Conservation (phyloP, 2,113 vertebrate species). For the Tyrannus savana region DNA sequence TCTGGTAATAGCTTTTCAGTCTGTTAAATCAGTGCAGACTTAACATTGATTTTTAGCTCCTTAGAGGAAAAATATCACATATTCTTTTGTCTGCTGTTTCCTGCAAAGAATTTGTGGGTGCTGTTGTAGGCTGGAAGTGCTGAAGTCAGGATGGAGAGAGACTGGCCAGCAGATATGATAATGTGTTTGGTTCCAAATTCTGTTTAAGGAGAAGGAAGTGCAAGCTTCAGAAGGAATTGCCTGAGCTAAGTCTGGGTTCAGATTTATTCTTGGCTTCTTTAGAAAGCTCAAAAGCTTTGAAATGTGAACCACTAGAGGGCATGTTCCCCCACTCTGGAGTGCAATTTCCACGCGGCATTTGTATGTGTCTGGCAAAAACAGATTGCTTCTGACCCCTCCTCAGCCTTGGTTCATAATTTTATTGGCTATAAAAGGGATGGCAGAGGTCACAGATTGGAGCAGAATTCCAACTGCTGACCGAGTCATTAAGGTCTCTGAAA, state of each 20-base stretch:
- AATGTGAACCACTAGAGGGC: constrained; percentile 36
- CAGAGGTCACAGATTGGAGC: not conserved
- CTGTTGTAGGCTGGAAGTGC: not conserved
- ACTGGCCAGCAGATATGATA: not conserved
- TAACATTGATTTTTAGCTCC: constrained; percentile 8
- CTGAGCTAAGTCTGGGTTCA: not conserved
- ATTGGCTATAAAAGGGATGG: not conserved
- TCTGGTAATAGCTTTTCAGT: not conserved
- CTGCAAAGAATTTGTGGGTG: not conserved
- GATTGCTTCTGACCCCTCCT: not conserved
- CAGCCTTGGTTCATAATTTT: not conserved
- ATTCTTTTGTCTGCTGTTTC: not conserved
- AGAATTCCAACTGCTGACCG: not conserved
- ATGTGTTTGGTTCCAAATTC: not conserved
- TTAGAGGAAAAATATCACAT: not conserved
- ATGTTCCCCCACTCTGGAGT: not conserved
- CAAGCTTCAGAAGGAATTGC: not conserved
- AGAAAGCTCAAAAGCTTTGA: not conserved
- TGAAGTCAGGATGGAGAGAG: not conserved
- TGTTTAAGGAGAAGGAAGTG: not conserved
- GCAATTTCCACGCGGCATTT: not conserved
- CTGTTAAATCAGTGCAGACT: not conserved
- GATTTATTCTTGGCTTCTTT: not conserved
- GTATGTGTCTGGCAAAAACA: not conserved
- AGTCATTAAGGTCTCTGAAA: not conserved